Evolutionary conservation across 2,888 invertebrate genomes (phyloP), one percentile per base, ranked within the genome.

Genomic region (Siphlonurus alternatus): DNA sequence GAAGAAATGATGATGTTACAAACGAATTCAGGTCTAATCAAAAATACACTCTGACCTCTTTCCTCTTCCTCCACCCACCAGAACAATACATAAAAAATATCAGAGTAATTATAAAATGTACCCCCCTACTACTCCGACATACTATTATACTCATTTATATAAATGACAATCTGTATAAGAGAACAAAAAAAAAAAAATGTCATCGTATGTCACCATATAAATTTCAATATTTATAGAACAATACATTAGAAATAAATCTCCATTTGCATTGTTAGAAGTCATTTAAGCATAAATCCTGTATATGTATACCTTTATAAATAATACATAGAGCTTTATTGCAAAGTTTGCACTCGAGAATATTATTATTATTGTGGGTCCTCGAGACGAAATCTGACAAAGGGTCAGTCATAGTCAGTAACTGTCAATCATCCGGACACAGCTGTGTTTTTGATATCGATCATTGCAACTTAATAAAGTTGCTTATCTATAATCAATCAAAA

Each of bases 1-100:
- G 56, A 56, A 56, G 56, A 56, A 56, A 56, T 56, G 56, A 56
- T 22, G 56, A 56, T 56, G 56, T 20, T 20, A 56, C 38, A 38
- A 38, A 10, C 38, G n/a, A n/a, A n/a, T n/a, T n/a, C n/a, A n/a
- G n/a, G n/a, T n/a, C n/a, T n/a, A n/a, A n/a, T n/a, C n/a, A n/a
- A n/a, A n/a, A n/a, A n/a, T n/a, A n/a, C n/a, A n/a, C n/a, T n/a
- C n/a, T n/a, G n/a, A 10, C 38, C 38, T 15, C 38, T 15, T 38
- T 15, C 38, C 38, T 38, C 38, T 38, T n/a, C 38, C 15, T 15
- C 38, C 38, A 38, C 38, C 38, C 38, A 38, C 38, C 38, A 10
- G 15, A 38, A 38, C 38, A 38, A 5, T 15, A 5, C 38, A 38
- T 38, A 5, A 38, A 10, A 38, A 38, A 38, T 38, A 38, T 38